Percentiles rank a stretch among this genome's conserved stretches.
phyloP scores from a whole-genome alignment of 2,113 vertebrate genomes.

The Phyllostomus discolor region DNA sequence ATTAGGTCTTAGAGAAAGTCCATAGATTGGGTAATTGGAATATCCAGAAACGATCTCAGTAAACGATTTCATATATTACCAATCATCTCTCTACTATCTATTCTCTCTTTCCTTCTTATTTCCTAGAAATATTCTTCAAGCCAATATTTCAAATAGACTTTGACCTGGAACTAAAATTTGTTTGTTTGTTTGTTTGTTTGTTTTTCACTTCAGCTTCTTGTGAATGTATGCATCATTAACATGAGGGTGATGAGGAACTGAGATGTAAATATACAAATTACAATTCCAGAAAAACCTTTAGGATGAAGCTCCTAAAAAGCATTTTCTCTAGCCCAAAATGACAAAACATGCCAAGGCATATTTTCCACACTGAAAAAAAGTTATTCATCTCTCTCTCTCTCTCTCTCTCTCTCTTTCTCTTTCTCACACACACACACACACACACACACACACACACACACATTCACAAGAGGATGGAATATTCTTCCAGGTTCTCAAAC shows the following conservation, averaged over 20 bases:
- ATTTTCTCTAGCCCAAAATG: conserved; percentile 66
- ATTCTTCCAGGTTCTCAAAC: background rate
- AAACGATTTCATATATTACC: background rate
- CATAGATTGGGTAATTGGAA: background rate
- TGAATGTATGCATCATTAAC: conserved; percentile 70
- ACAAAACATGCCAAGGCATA: conserved; percentile 76
- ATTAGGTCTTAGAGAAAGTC: background rate
- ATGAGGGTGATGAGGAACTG: conserved; percentile 75
- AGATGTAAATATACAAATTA: conserved; percentile 81
- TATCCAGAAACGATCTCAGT: background rate
- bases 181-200: background rate
- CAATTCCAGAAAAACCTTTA: conserved; percentile 76
- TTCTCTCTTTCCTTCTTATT: conserved; percentile 8
- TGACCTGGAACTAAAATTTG: conserved; percentile 51
- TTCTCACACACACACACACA: no score
- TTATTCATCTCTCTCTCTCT: background rate
- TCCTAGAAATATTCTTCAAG: background rate
- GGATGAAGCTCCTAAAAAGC: conserved; percentile 77
- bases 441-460: background rate
- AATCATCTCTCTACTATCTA: conserved; percentile 65
- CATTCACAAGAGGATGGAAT: background rate
- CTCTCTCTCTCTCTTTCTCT: background rate
- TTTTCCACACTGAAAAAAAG: conserved; percentile 70
- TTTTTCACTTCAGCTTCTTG: conserved; percentile 78
- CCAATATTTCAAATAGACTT: background rate